A percentile compares a stretch with the other conserved stretches of the same genome.
Evolutionary conservation across 2,113 vertebrate genomes (phyloP).

Genomic region (Scopus umbretta): DNA sequence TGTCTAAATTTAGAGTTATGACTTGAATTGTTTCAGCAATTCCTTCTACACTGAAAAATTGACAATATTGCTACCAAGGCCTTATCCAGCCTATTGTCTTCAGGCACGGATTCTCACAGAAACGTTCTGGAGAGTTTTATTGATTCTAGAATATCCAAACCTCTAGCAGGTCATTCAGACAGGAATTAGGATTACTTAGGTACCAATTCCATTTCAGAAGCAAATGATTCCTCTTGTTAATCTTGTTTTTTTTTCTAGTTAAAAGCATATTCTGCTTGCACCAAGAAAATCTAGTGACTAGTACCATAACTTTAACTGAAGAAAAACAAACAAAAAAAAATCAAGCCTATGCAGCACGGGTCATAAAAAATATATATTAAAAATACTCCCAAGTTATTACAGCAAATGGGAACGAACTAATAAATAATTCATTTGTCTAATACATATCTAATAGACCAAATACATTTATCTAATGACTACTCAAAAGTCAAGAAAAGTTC

Average conservation of each 20-base stretch:
- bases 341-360: background rate
- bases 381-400: background rate
- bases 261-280: background rate
- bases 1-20: background rate
- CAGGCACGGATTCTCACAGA: background rate
- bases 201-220: background rate
- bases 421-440: too few species aligned
- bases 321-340: background rate
- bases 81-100: background rate
- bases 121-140: background rate
- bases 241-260: background rate
- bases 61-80: background rate
- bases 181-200: background rate
- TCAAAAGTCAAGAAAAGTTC: background rate
- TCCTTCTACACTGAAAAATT: background rate
- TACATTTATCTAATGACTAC: background rate
- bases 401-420: background rate
- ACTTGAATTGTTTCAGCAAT: background rate
- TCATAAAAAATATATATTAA: background rate
- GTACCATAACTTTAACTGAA: background rate
- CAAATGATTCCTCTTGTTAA: background rate
- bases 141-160: background rate
- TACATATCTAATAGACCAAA: too few species aligned
- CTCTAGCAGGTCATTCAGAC: background rate
- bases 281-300: background rate